A percentile compares a stretch with the other conserved stretches of the same genome.
Evolutionary conservation across 2,797 vertebrate species (phyloP).

Genomic region (Borostomias antarcticus): DNA sequence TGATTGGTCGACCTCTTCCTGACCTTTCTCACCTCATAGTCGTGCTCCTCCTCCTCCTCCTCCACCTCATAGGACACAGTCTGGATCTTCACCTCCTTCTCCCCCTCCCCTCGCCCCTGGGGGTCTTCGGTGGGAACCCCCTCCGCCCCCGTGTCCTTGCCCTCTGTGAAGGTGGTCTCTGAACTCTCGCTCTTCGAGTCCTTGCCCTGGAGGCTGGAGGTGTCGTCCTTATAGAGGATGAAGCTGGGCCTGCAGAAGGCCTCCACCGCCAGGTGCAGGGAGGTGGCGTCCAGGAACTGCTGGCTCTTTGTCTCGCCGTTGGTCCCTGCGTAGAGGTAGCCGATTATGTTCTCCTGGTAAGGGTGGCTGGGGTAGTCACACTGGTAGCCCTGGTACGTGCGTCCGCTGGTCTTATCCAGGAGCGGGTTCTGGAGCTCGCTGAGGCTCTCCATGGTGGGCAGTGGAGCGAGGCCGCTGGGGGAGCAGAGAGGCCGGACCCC

Average conservation of each 20-base stretch:
- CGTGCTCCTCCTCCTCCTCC: constrained; percentile 83
- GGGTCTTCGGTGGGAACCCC: constrained; percentile 53
- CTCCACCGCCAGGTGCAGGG: constrained; percentile 89
- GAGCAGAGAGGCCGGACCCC: constrained; percentile 40
- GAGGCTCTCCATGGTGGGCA: constrained; percentile 84
- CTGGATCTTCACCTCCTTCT: constrained; percentile 85
- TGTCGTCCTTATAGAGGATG: constrained; percentile 84
- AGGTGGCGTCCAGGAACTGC: constrained; percentile 90
- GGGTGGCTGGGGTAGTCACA: constrained; percentile 76
- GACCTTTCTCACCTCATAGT: constrained; percentile 66
- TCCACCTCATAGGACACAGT: constrained; percentile 92
- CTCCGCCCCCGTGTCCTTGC: constrained; percentile 70
- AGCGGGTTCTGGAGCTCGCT: constrained; percentile 89
- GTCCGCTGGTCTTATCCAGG: constrained; percentile 78
- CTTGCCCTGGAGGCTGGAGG: constrained; percentile 80
- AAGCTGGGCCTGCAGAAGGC: constrained; percentile 87
- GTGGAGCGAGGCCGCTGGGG: constrained; percentile 30
- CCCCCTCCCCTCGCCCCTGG: constrained; percentile 55
- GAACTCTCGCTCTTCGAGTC: constrained; percentile 86
- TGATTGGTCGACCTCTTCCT: not conserved
- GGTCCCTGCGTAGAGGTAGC: constrained; percentile 82
- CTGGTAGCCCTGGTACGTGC: constrained; percentile 79
- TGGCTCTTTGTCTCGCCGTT: constrained; percentile 75
- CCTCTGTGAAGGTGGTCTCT: constrained; percentile 90
- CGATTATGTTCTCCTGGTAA: constrained; percentile 85